Percentiles rank a stretch among this genome's conserved stretches.
phyloP scores from a whole-genome alignment of 2,888 invertebrate genomes.

The Andrena haemorrhoa region DNA sequence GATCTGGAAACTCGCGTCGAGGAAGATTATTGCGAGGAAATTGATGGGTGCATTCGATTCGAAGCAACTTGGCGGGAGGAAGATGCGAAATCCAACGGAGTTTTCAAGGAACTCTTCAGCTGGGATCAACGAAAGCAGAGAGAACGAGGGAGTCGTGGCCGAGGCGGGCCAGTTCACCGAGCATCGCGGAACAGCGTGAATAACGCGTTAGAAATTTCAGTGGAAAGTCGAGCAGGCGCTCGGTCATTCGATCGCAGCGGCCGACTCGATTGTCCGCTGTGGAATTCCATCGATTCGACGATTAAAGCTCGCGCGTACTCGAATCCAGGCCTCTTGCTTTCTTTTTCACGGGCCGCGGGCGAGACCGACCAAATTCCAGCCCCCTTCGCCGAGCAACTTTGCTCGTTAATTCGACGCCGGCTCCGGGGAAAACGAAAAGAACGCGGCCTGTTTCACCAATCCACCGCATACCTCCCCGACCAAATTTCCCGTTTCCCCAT shows the following conservation, averaged over 20 bases:
- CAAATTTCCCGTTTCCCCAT: too few species aligned
- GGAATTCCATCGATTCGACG: constrained; percentile 16
- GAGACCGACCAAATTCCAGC: constrained; percentile 15
- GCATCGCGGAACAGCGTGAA: constrained; percentile 35
- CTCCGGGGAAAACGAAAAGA: neutral
- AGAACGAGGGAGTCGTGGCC: neutral
- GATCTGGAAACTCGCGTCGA: neutral
- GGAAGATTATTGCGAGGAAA: too few species aligned
- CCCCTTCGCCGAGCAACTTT: constrained; percentile 13
- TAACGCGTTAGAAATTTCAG: constrained; percentile 54
- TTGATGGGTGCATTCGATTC: neutral
- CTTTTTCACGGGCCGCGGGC: constrained; percentile 3
- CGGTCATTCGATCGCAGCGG: constrained; percentile 24
- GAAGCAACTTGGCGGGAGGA: neutral
- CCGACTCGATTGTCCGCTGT: constrained; percentile 19
- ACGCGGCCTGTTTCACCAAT: neutral
- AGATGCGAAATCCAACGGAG: neutral
- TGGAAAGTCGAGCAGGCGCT: constrained; percentile 29
- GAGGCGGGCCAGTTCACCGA: neutral
- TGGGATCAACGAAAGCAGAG: neutral
- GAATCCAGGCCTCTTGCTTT: neutral
- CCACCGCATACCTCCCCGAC: neutral
- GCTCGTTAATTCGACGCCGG: constrained; percentile 15
- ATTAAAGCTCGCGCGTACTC: neutral
- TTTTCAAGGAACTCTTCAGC: too few species aligned